Conservation (phyloP, 2,888 invertebrate genomes). For the Lasioglossum leucozonium region DNA sequence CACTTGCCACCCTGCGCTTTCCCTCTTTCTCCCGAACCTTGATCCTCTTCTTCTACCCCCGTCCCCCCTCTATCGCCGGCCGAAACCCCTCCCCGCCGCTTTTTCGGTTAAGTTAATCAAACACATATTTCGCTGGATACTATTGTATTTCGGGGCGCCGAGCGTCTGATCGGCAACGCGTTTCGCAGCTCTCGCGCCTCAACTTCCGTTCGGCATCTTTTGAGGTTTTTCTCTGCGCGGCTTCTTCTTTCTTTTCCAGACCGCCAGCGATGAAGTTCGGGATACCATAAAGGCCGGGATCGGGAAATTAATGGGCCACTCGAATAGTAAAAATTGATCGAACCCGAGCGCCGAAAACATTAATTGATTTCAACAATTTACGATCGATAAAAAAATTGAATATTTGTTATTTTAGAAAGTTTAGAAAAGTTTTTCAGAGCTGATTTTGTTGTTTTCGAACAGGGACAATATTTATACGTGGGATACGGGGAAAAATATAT, state of each 20-base stretch:
- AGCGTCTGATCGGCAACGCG: too few relatives aligned
- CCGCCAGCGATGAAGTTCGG: too few relatives aligned
- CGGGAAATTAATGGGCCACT: neutral
- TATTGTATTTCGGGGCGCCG: neutral
- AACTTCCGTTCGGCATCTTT: too few relatives aligned
- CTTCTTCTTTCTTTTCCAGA: too few relatives aligned
- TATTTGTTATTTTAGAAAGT: neutral
- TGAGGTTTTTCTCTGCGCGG: too few relatives aligned
- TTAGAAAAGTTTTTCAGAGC: neutral
- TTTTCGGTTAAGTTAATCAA: neutral
- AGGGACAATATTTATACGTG: neutral
- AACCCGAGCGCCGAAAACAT: too few relatives aligned
- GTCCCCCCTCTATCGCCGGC: neutral
- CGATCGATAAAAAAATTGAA: too few relatives aligned
- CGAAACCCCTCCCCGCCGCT: neutral
- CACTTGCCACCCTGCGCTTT: conserved; percentile 56
- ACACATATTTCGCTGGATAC: neutral
- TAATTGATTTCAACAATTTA: too few relatives aligned
- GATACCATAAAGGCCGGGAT: neutral
- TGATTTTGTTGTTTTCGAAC: too few relatives aligned
- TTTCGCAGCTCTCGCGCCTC: too few relatives aligned
- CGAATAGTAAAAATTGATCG: too few relatives aligned
- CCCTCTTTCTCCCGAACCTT: conserved; percentile 34
- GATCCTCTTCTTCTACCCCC: conserved; percentile 11
- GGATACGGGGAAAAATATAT: neutral